These are phyloP conservation scores for Tenthredo scrophulariae DNA, from an alignment of 2,888 invertebrate genomes.

Conservation along the genomic window DNA sequence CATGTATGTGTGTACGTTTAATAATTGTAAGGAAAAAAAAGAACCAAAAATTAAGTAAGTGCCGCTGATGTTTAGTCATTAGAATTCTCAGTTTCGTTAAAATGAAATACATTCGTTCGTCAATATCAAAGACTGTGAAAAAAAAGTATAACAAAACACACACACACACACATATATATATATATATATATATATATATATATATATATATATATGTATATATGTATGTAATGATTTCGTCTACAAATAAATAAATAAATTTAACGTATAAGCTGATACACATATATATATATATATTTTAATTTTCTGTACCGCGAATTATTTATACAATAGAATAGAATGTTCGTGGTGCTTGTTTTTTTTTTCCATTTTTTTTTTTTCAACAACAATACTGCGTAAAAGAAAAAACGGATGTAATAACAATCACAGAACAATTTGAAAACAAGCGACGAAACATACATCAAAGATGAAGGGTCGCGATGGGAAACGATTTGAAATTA, in stretches of 20 bases:
- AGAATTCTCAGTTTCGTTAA: neutral
- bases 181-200: neutral
- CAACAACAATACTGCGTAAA: neutral
- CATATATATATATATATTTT: neutral
- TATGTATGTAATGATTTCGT: neutral
- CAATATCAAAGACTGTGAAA: neutral
- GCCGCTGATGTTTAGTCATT: conserved; percentile 28
- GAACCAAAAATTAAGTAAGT: conserved; percentile 24
- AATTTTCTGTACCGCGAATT: neutral
- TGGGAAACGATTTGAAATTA: neutral
- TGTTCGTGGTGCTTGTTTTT: neutral
- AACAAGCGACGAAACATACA: neutral
- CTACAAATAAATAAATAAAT: conserved; percentile 18
- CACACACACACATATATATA: neutral
- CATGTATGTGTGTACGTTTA: conserved; percentile 64
- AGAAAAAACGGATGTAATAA: neutral
- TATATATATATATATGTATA: neutral
- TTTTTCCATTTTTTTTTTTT: neutral
- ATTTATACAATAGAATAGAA: neutral
- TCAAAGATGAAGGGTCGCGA: neutral
- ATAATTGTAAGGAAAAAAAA: conserved; percentile 1
- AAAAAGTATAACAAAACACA: neutral
- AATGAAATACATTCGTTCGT: neutral
- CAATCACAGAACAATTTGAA: neutral
- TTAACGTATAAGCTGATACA: neutral